Evolutionary conservation across 1,140 invertebrate genomes (phyloP).

Genomic region (Anthonomus grandis): DNA sequence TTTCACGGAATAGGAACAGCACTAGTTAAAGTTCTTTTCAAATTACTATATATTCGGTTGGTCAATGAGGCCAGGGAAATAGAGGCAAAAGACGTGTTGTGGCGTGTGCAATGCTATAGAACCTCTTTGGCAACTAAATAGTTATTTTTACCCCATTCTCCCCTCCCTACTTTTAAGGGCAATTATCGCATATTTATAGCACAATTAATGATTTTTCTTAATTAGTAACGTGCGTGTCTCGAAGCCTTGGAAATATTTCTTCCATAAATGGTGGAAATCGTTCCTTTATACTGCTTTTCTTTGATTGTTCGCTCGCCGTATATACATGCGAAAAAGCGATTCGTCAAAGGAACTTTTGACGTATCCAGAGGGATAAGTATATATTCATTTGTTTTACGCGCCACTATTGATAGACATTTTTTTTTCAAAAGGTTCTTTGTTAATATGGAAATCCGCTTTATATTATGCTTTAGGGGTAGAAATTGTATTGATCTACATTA

Average conservation of each 20-base stretch:
- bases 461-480: no score
- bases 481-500: no score
- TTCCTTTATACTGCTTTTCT: conserved; percentile 37
- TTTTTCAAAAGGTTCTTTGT: no score
- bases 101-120: background rate
- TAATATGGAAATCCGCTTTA: no score
- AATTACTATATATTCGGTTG: conserved; percentile 21
- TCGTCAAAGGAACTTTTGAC: conserved; percentile 31
- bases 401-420: no score
- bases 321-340: conserved; percentile 33
- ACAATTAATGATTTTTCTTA: conserved; percentile 44
- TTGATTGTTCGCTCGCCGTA: conserved; percentile 20
- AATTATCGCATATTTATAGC: conserved; percentile 37
- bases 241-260: conserved; percentile 36
- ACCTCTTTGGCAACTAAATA: background rate
- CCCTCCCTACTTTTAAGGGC: conserved; percentile 22
- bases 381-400: no score
- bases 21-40: conserved; percentile 4
- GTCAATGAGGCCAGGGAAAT: conserved; percentile 1
- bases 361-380: conserved; percentile 18
- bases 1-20: conserved; percentile 21
- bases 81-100: background rate
- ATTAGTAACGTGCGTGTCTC: conserved; percentile 40
- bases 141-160: conserved; percentile 3
- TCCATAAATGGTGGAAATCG: conserved; percentile 38